phyloP scores from a whole-genome alignment of 2,888 invertebrate species.

The Euspilapteryx auroguttella region DNA sequence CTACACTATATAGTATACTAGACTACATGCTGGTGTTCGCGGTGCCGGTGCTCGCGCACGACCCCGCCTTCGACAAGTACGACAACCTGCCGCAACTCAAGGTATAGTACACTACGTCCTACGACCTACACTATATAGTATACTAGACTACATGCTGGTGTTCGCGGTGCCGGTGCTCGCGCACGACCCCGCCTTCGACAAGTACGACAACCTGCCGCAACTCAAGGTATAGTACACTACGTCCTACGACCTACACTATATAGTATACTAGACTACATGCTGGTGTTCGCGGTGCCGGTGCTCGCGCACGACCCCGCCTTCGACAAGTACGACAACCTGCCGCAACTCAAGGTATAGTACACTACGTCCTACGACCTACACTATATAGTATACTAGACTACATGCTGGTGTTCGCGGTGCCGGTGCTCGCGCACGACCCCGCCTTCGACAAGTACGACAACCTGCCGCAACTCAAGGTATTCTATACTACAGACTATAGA shows the following conservation, averaged over 20 bases:
- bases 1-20: slow-evolving; percentile 68
- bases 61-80: slow-evolving; percentile 78
- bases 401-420: no score
- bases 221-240: slow-evolving; percentile 56
- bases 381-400: no score
- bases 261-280: slow-evolving; percentile 97
- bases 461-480: no score
- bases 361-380: background rate
- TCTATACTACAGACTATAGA: no score
- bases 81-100: slow-evolving; percentile 79
- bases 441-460: no score
- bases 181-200: slow-evolving; percentile 85
- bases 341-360: slow-evolving; percentile 67
- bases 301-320: slow-evolving; percentile 91
- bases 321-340: slow-evolving; percentile 73
- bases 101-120: slow-evolving; percentile 16
- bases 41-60: slow-evolving; percentile 94
- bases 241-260: background rate
- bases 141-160: slow-evolving; percentile 96
- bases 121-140: background rate
- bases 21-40: slow-evolving; percentile 97
- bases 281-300: slow-evolving; percentile 95
- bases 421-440: no score
- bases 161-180: slow-evolving; percentile 95
- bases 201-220: slow-evolving; percentile 75